These are phyloP conservation scores for Phocoena sinus DNA, from an alignment of 2,113 vertebrate species.

Conservation along the genomic window DNA sequence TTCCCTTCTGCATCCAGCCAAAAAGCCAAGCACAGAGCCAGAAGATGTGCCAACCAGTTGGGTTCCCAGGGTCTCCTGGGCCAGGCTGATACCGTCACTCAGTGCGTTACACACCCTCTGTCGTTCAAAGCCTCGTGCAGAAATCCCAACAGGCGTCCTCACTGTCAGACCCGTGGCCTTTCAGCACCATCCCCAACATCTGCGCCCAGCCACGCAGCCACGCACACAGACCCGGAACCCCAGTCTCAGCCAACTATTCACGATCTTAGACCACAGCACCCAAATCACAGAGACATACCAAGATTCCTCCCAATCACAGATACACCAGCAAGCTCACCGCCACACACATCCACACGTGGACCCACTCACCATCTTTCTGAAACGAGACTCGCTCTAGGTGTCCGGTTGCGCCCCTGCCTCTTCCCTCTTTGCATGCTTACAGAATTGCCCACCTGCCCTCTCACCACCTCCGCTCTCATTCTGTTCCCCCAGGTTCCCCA, in stretches of 20 bases:
- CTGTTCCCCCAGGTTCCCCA: neutral
- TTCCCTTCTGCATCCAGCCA: neutral
- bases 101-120: neutral
- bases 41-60: neutral
- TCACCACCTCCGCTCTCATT: neutral
- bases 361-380: neutral
- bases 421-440: too few species aligned
- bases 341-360: neutral
- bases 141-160: neutral
- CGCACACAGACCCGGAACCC: too few species aligned
- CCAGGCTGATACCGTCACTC: neutral
- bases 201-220: too few species aligned
- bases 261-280: neutral
- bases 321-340: neutral
- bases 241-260: too few species aligned
- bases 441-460: fast-evolving
- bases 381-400: fast-evolving
- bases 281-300: neutral
- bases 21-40: neutral
- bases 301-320: neutral
- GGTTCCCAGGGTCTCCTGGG: neutral
- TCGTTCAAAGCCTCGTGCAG: neutral
- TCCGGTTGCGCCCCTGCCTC: fast-evolving
- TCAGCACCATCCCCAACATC: neutral
- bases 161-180: neutral